Evolutionary conservation across 2,797 vertebrate genomes (phyloP).

Genomic region (Syndactyla subalaris): DNA sequence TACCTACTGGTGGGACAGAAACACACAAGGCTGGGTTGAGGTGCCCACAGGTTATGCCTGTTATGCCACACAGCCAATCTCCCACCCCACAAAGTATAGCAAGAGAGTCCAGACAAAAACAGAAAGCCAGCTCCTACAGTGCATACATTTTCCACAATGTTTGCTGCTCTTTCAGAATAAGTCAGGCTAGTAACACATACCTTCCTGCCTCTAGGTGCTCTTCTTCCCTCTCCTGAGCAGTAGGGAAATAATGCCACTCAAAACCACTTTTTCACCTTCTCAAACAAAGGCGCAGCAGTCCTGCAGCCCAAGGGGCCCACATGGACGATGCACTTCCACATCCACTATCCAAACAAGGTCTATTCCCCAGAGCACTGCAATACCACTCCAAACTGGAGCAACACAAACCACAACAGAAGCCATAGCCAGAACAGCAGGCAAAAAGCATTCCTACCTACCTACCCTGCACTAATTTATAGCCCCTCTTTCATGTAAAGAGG

Average conservation of each 20-base stretch:
- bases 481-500: background rate
- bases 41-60: accelerated
- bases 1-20: accelerated
- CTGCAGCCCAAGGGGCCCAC: background rate
- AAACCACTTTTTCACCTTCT: background rate
- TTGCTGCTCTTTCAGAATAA: background rate
- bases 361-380: accelerated
- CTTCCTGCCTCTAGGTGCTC: background rate
- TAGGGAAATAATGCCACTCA: accelerated
- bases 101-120: accelerated
- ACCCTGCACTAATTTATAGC: background rate
- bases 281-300: accelerated
- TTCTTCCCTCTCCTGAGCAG: background rate
- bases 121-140: accelerated
- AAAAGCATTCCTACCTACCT: accelerated
- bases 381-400: accelerated
- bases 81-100: background rate
- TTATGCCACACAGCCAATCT: accelerated
- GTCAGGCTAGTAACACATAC: background rate
- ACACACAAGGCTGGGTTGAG: accelerated
- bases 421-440: accelerated
- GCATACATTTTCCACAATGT: accelerated
- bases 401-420: accelerated
- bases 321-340: accelerated
- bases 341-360: accelerated